These are phyloP conservation scores for Penaeus vannamei DNA, from an alignment of 1,140 invertebrate species.

Conservation along the genomic window DNA sequence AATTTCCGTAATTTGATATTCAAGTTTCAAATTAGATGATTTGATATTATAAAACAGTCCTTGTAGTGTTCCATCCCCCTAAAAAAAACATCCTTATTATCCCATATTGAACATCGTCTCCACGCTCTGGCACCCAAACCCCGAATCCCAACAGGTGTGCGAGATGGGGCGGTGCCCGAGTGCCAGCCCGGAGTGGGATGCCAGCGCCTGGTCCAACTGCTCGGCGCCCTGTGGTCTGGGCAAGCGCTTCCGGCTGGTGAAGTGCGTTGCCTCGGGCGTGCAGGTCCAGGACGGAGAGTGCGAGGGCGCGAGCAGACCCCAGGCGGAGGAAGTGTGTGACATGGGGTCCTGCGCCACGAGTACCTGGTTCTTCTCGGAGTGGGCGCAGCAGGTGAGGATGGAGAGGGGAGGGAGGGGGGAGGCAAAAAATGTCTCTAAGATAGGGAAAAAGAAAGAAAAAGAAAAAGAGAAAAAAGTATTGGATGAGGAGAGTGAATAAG, in stretches of 20 bases:
- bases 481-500: no score
- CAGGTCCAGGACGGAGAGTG: constrained; percentile 70
- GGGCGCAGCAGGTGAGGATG: constrained; percentile 69
- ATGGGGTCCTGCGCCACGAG: constrained; percentile 72
- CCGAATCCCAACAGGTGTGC: constrained; percentile 64
- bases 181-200: constrained; percentile 64
- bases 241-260: constrained; percentile 77
- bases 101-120: no score
- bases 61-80: neutral
- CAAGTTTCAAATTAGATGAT: no score
- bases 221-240: constrained; percentile 78
- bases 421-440: no score
- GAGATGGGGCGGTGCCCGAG: constrained; percentile 73
- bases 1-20: no score
- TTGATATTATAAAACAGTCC: no score
- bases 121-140: no score
- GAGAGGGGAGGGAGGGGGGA: neutral
- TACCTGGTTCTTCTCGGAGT: constrained; percentile 73
- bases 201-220: constrained; percentile 70
- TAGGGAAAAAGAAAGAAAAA: no score
- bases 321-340: constrained; percentile 73
- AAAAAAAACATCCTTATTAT: no score
- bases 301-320: constrained; percentile 69
- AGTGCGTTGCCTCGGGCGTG: constrained; percentile 72
- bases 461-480: no score